These are phyloP conservation scores for Macropodus opercularis DNA, from an alignment of 2,797 vertebrate genomes.

Conservation along the genomic window DNA sequence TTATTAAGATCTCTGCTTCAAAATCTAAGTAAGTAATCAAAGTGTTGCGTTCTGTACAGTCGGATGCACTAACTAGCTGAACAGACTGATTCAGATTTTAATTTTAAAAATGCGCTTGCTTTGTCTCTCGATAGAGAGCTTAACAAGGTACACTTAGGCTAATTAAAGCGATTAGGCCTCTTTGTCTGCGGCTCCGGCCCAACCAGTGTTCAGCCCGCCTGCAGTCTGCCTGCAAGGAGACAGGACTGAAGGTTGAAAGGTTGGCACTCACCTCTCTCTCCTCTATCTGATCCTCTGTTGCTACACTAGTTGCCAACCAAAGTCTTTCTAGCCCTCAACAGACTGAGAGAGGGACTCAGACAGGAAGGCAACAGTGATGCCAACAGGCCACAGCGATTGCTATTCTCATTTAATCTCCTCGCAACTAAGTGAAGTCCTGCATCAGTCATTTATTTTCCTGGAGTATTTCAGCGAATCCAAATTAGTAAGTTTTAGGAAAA, in stretches of 20 bases:
- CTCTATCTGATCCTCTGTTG: constrained; percentile 86
- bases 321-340: constrained; percentile 77
- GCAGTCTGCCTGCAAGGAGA: constrained; percentile 49
- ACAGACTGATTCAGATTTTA: no score
- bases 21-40: no score
- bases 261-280: constrained; percentile 76
- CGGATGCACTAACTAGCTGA: no score
- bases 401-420: no score
- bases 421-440: no score
- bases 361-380: constrained; percentile 9
- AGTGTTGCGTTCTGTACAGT: no score
- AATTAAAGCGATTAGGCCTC: constrained; percentile 65
- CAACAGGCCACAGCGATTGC: no score
- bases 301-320: constrained; percentile 77
- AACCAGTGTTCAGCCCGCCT: constrained; percentile 24
- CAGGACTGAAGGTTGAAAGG: constrained; percentile 67
- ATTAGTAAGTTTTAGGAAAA: constrained; percentile 11
- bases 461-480: constrained; percentile 1
- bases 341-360: background rate
- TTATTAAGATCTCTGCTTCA: no score
- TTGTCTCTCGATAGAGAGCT: constrained; percentile 10
- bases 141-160: constrained; percentile 44
- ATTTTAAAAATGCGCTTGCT: no score
- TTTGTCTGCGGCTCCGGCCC: constrained; percentile 52
- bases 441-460: no score